A percentile compares a stretch with the other conserved stretches of the same genome.
These are phyloP conservation scores for Sitobion miscanthi DNA, from an alignment of 1,140 invertebrate genomes.

Conservation along the genomic window DNA sequence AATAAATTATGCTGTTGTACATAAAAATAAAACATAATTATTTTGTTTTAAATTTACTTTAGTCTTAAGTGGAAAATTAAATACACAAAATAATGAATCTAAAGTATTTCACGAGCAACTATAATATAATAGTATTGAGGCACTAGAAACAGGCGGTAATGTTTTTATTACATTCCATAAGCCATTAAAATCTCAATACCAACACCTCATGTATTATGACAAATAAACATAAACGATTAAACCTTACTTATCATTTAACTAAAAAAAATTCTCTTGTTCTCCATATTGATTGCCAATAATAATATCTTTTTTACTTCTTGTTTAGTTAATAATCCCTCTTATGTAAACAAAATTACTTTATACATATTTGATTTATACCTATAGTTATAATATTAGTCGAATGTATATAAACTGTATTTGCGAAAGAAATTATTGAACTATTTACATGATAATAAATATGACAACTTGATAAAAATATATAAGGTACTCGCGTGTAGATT, in stretches of 20 bases:
- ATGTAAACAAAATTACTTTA: not conserved
- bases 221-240: not conserved
- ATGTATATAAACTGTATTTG: not conserved
- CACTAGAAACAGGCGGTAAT: not conserved
- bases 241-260: not conserved
- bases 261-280: not conserved
- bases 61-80: not conserved
- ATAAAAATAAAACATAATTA: not conserved
- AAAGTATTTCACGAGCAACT: not conserved
- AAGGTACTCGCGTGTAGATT: not conserved
- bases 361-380: not conserved
- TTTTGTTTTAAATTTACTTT: not conserved
- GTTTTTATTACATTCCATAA: not conserved
- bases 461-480: not conserved
- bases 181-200: not conserved
- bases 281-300: not conserved
- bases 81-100: not conserved
- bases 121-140: not conserved
- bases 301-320: not conserved
- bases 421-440: not conserved
- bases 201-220: not conserved
- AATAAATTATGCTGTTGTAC: not conserved
- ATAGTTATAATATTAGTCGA: not conserved
- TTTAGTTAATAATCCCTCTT: not conserved
- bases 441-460: not conserved